Conservation (phyloP, 2,797 vertebrate genomes). For the Sylvilagus floridanus region DNA sequence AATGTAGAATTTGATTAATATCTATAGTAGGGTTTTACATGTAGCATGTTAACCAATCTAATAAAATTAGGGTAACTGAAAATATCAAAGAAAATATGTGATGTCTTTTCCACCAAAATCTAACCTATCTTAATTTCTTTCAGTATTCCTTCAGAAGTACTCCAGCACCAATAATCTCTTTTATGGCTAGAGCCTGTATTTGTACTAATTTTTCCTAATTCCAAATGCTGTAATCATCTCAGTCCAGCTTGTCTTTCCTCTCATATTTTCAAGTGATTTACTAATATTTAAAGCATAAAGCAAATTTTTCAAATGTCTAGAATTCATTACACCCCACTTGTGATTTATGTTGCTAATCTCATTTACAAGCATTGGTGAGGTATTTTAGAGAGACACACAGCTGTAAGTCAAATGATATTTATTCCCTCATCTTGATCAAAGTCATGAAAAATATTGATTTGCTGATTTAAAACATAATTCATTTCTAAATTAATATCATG, state of each 20-base stretch:
- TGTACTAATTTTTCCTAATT: constrained; percentile 49
- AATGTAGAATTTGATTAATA: neutral
- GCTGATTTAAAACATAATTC: constrained; percentile 66
- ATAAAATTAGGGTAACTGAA: neutral
- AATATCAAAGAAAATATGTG: neutral
- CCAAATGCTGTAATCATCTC: constrained; percentile 31
- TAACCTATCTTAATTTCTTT: neutral
- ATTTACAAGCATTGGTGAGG: neutral
- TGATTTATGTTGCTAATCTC: constrained; percentile 4
- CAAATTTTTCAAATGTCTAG: constrained; percentile 10
- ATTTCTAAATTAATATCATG: constrained; percentile 78
- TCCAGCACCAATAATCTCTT: neutral
- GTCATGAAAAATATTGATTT: constrained; percentile 76
- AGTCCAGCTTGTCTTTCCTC: neutral
- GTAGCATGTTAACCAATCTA: neutral
- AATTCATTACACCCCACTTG: neutral
- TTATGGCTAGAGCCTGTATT: neutral
- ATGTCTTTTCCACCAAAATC: neutral
- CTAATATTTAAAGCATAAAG: constrained; percentile 3
- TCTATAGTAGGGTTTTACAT: neutral
- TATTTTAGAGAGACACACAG: constrained; percentile 31
- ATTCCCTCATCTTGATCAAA: neutral
- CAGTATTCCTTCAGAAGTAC: neutral
- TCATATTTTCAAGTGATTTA: constrained; percentile 58
- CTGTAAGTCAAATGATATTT: neutral